Conservation (phyloP, 2,888 invertebrate species). For the Dysmachus trigonus region DNA sequence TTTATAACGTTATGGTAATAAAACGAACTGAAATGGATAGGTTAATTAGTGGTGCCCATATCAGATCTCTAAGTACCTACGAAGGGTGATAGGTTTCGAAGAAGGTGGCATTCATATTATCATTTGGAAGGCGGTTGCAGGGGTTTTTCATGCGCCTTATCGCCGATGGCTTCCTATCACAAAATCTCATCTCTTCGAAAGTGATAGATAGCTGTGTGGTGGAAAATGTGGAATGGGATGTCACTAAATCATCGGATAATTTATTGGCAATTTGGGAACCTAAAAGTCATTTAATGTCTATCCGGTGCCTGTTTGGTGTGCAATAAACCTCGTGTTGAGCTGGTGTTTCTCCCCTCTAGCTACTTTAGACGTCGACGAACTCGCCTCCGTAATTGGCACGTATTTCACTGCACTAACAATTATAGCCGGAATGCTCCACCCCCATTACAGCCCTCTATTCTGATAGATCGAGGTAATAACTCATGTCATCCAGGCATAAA, state of each 20-base stretch:
- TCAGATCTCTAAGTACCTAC: background rate
- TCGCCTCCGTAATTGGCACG: constrained; percentile 18
- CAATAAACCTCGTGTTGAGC: constrained; percentile 2
- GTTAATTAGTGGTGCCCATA: background rate
- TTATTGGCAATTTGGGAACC: constrained; percentile 47
- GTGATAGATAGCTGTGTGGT: constrained; percentile 31
- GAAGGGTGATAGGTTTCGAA: background rate
- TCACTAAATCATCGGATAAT: constrained; percentile 49
- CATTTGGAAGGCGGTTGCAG: background rate
- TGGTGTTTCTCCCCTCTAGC: background rate
- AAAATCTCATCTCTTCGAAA: constrained; percentile 5
- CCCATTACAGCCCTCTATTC: background rate
- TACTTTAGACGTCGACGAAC: constrained; percentile 7
- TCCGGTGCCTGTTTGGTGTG: background rate
- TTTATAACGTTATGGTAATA: background rate
- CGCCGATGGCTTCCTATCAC: background rate
- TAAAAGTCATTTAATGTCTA: constrained; percentile 35
- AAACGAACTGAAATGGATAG: background rate
- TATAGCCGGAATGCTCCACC: background rate
- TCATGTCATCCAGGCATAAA: constrained; percentile 47
- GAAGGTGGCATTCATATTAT: background rate
- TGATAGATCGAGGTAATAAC: constrained; percentile 38
- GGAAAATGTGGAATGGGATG: constrained; percentile 38
- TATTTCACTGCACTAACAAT: constrained; percentile 23
- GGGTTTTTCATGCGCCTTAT: background rate